phyloP scores from a whole-genome alignment of 2,113 vertebrate genomes.

The Dipodomys spectabilis region DNA sequence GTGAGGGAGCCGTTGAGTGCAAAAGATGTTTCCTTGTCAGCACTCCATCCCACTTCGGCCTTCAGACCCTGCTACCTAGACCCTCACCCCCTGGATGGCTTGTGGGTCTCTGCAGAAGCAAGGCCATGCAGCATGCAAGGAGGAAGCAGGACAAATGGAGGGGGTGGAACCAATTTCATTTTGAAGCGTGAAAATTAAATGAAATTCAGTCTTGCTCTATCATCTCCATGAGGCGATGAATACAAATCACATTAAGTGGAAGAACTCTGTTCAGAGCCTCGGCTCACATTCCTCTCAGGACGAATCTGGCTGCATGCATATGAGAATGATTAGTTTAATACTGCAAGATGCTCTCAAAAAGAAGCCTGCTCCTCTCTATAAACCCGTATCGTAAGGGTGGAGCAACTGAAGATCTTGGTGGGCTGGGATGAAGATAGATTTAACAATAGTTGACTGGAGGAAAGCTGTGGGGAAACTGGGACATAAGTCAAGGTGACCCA shows the following conservation, averaged over 20 bases:
- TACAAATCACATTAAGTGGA: slow-evolving; percentile 37
- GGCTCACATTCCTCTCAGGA: neutral
- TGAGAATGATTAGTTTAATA: neutral
- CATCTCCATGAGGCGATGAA: neutral
- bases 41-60: fast-evolving
- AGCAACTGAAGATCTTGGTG: neutral
- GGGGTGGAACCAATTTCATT: slow-evolving; percentile 40
- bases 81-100: neutral
- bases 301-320: neutral
- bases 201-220: slow-evolving; percentile 26
- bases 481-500: neutral
- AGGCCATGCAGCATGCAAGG: neutral
- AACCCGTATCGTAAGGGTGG: neutral
- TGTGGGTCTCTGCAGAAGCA: neutral
- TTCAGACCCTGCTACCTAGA: neutral
- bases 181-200: slow-evolving; percentile 35
- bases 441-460: neutral
- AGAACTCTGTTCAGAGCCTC: neutral
- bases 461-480: neutral
- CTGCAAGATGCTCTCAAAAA: neutral
- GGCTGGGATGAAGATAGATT: neutral
- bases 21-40: neutral
- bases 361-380: neutral
- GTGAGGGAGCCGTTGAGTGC: no score
- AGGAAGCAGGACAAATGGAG: neutral